Evolutionary conservation across 1,140 invertebrate genomes (phyloP), one percentile per base, ranked within the genome.

Genomic region (Venustaconcha ellipsiformis): DNA sequence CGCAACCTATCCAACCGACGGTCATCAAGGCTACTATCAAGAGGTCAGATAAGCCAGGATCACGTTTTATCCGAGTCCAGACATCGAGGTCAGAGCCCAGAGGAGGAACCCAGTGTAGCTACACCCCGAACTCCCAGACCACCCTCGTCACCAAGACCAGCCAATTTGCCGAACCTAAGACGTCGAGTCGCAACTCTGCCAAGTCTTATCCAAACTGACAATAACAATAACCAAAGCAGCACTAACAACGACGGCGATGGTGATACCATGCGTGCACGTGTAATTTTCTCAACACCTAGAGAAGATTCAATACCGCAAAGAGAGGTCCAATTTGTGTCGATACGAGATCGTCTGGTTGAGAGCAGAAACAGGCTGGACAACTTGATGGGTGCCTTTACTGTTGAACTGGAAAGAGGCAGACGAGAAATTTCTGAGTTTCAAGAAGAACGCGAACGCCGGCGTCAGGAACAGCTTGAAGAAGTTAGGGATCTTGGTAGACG

Each of bases 381-480:
- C n/a, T 67, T 87, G 17, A 85, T 87, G 86, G 77, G 72, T 18
- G 77, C 80, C 14, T 87, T 86, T 71, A 76, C 79, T 0, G 74
- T 77, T 5, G 86, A 86, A 71, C 66, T 85, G 14, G 85, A 87
- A 57, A 69, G 80, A 65, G 84, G 83, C 4, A 80, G 82, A 57
- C 69, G 75, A 3, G 82, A 83, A 60, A 76, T 87, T 58, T 69
- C 79, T 1, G 80, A 83, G 14, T 84, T 88, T 64, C 83, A 86
- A 72, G 69, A 80, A 48, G 82, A 86, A 60, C 76, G 84, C 20
- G 85, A 87, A 69, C 78, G 78, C 6, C 74, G 83, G 66, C 80
- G 87, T 2, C 80, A 82, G 56, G 81, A 87, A 69, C 87, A 88
- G 74, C 67, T 88, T 23, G 72, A 82, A 1, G 87, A 88, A 76